Evolutionary conservation across 2,797 vertebrate genomes (phyloP), one percentile per base, ranked within the genome.

Genomic region (Manis pentadactyla): DNA sequence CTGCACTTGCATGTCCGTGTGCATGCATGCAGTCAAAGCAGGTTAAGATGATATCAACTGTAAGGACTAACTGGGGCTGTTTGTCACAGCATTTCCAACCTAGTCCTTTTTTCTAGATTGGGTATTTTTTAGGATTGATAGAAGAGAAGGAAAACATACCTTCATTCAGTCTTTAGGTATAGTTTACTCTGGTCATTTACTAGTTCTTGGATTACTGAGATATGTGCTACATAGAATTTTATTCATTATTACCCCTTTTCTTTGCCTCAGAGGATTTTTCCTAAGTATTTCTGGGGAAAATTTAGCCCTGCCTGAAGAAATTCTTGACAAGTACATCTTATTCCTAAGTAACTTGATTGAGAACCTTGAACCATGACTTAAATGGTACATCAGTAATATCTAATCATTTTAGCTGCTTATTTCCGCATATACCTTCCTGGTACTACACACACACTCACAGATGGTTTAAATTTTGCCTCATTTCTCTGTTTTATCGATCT

Each of bases 331-430:
- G 19, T 73, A 66, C 6, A 91, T 31, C 5, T 81, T 55, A 94
- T 59, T 88, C 37, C 19, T 93, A 95, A 83, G n/a, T 90, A 94
- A 88, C 11, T 57, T 95, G 68, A 91, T 49, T 75, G 87, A 88
- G 82, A 97, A 82, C 57, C 34, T 94, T 94, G 88, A 51, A 15
- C 61, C 25, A 19, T 93, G 37, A 75, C 87, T 83, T 88, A 73
- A 71, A 46, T 71, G 73, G 34, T 57, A 46, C 13, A 7, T 91
- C 42, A 53, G 31, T 93, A 79, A 73, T 68, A 18, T 12, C 25
- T 86, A 42, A 69, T 77, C 4, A 84, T 77, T 79, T 92, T 57
- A 68, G 23, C 42, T 85, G 5, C 68, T 83, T 77, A 51, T 74
- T 96, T 94, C 39, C 25, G 1, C 53, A 27, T 81, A 7, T 90